Conservation (phyloP, 2,797 vertebrate genomes). For the Halcyon leucocephala region DNA sequence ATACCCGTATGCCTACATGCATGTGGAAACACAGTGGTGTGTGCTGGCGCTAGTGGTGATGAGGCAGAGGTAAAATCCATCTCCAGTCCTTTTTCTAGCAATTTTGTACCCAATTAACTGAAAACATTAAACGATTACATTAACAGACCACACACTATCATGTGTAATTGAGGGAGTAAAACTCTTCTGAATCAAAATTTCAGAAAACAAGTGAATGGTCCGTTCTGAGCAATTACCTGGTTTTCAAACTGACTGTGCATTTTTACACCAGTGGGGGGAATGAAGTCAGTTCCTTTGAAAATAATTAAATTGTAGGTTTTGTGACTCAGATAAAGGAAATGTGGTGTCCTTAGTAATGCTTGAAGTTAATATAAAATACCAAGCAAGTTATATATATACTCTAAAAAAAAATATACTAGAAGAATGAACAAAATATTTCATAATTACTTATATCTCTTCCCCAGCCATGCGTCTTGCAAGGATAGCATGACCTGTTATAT, state of each 20-base stretch:
- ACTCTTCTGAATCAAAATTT: neutral
- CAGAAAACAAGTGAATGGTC: neutral
- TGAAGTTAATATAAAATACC: neutral
- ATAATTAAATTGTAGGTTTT: neutral
- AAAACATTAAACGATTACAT: neutral
- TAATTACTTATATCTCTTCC: neutral
- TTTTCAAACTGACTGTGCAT: neutral
- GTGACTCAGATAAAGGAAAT: neutral
- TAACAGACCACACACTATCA: neutral
- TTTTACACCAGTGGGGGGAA: neutral
- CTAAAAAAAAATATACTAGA: neutral
- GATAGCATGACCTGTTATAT: neutral
- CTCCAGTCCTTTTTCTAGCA: neutral
- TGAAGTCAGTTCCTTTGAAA: neutral
- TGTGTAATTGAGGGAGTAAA: neutral
- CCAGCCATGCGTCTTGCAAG: neutral
- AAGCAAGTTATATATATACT: neutral
- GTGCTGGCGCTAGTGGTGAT: neutral
- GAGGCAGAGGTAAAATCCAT: neutral
- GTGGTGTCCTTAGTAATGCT: neutral
- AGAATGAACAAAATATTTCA: neutral
- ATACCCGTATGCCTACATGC: rapidly evolving
- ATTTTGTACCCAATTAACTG: conserved; percentile 20
- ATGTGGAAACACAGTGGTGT: neutral
- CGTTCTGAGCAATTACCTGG: neutral